A percentile compares a stretch with the other conserved stretches of the same genome.
phyloP scores from a whole-genome alignment of 2,113 vertebrate genomes.

The Pangasianodon hypophthalmus region DNA sequence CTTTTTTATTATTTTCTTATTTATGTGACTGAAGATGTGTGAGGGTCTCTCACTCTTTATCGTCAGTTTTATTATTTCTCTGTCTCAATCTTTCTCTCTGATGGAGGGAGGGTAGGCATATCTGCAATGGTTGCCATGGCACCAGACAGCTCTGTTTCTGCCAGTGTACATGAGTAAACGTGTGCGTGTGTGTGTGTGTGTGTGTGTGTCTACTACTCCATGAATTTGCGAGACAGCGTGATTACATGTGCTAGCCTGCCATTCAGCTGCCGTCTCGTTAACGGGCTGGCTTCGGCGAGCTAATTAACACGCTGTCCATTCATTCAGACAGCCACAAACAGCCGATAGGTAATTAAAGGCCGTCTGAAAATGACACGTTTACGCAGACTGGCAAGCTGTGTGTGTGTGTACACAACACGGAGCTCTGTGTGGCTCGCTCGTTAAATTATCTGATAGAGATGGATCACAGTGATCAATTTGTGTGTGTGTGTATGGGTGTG shows the following conservation, averaged over 20 bases:
- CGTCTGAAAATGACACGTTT: slow-evolving; percentile 38
- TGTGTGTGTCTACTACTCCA: slow-evolving; percentile 42
- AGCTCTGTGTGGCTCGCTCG: slow-evolving; percentile 5
- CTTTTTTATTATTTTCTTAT: slow-evolving; percentile 37
- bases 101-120: slow-evolving; percentile 70
- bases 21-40: background rate
- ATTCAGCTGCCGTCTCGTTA: slow-evolving; percentile 44
- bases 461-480: slow-evolving; percentile 10
- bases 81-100: slow-evolving; percentile 61
- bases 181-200: slow-evolving; percentile 31
- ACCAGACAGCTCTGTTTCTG: slow-evolving; percentile 79
- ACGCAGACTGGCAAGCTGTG: background rate
- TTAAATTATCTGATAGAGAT: slow-evolving; percentile 21
- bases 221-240: slow-evolving; percentile 41
- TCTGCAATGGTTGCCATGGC: slow-evolving; percentile 81
- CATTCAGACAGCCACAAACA: slow-evolving; percentile 42
- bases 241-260: slow-evolving; percentile 42
- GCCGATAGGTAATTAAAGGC: slow-evolving; percentile 42
- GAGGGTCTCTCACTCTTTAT: slow-evolving; percentile 40
- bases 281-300: slow-evolving; percentile 31
- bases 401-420: slow-evolving; percentile 3
- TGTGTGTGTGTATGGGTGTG: background rate
- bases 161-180: slow-evolving; percentile 71
- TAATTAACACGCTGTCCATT: slow-evolving; percentile 51
- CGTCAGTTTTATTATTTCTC: slow-evolving; percentile 67